A percentile compares a stretch with the other conserved stretches of the same genome.
Conservation (phyloP, 92 coral and sea anemone species). For the Anthopleura xanthogrammica region DNA sequence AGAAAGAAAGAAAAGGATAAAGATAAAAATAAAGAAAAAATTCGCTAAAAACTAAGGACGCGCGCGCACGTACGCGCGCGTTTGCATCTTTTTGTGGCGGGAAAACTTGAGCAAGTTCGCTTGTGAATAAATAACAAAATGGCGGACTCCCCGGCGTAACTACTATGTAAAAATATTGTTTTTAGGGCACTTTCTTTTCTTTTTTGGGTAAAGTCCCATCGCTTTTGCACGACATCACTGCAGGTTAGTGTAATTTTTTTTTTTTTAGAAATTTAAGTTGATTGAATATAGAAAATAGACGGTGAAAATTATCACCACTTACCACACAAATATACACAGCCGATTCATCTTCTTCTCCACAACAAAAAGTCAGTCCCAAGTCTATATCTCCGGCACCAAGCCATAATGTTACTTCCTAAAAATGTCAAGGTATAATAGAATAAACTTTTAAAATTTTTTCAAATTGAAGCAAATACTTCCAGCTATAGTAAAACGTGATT, state of each 20-base stretch:
- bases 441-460: background rate
- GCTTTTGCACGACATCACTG: background rate
- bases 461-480: background rate
- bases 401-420: constrained; percentile 94
- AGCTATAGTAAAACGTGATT: background rate
- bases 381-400: constrained; percentile 62
- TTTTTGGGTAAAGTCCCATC: background rate
- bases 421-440: constrained; percentile 13
- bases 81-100: constrained; percentile 9
- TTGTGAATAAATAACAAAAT: background rate
- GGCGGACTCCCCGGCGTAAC: background rate
- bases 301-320: constrained; percentile 2
- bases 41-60: background rate
- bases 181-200: background rate
- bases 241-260: background rate
- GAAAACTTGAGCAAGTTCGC: background rate
- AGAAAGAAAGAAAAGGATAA: background rate
- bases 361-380: constrained; percentile 81
- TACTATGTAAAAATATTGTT: background rate
- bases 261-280: background rate
- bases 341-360: constrained; percentile 93
- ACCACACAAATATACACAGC: constrained; percentile 95
- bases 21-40: background rate
- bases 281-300: background rate
- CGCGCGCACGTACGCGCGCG: background rate